Evolutionary conservation across 2,797 vertebrate species (phyloP), one percentile per base, ranked within the genome.

Genomic region (Lemur catta): DNA sequence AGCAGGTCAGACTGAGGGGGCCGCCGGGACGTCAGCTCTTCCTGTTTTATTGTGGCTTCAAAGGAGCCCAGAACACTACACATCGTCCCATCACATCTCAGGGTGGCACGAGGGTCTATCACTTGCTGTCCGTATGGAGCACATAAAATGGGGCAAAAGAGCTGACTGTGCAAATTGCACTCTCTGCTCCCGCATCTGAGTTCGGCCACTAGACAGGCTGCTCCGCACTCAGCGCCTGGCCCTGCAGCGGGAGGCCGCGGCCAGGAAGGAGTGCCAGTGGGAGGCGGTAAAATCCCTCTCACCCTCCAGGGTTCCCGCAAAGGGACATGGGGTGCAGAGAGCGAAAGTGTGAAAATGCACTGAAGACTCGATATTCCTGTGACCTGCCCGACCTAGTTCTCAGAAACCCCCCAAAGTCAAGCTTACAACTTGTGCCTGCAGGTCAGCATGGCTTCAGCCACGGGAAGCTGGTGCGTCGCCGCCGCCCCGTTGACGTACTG

Each of bases 401-500:
- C 46, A 28, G n/a, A 82, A 57, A n/a, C 13, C 18, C 35, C 35
- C 7, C 46, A 11, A 48, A 65, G 46, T 61, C 33, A 28, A 0
- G 96, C 99, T 99, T 98, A 99, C 99, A 99, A 99, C 97, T 99
- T 99, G 98, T 99, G 99, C 95, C 99, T 99, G 98, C 99, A 99
- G 52, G 99, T 99, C 95, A 99, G 98, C 99, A 99, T 99, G 97
- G 99, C 99, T 97, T 99, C 99, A 0, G 99, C 99, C 76, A 99
- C 99, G n/a, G 99, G 99, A 55, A 99, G 99, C 98, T 99, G 99
- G 98, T 99, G 99, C 0, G 99, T 99, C 26, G 99, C 97, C 2
- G 98, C 99, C 35, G 99, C 99, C 17, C 99, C 99, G 4, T 96
- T 98, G 46, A 99, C 99, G 97, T 99, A 99, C 97, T 99, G 99